phyloP scores from a whole-genome alignment of 1,140 invertebrate species.

The Scaptomyza graminum region DNA sequence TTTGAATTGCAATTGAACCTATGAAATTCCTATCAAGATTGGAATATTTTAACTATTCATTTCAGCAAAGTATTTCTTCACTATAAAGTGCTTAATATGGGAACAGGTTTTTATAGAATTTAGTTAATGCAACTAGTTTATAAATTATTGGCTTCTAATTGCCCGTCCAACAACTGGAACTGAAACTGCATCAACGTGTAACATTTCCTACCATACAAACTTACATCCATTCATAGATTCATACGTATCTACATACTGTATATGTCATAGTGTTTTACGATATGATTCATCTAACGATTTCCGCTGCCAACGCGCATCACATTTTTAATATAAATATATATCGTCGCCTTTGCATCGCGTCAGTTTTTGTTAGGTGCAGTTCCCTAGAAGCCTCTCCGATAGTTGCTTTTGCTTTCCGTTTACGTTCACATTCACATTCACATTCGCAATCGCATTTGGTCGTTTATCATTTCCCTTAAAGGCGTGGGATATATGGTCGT shows the following conservation, averaged over 20 bases:
- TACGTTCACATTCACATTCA: background rate
- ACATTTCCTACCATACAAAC: background rate
- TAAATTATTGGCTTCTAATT: background rate
- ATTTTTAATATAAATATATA: background rate
- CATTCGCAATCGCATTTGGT: conserved; percentile 1
- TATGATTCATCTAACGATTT: conserved; percentile 73
- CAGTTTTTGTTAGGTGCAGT: background rate
- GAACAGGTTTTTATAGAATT: background rate
- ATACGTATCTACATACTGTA: conserved; percentile 1
- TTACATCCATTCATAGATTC: too few relatives aligned
- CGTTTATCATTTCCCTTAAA: conserved; percentile 8
- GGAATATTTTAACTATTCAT: too few relatives aligned
- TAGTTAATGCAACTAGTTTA: background rate
- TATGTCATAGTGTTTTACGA: conserved; percentile 49
- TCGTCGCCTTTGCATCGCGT: background rate
- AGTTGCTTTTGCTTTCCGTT: background rate
- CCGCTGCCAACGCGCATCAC: conserved; percentile 64
- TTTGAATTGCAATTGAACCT: too few relatives aligned
- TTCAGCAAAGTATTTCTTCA: too few relatives aligned
- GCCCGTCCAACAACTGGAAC: background rate
- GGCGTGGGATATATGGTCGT: conserved; percentile 56
- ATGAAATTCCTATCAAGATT: too few relatives aligned
- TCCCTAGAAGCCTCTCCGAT: background rate
- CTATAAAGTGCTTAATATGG: too few relatives aligned
- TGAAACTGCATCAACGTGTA: background rate